These are phyloP conservation scores for Nemotelus pantherinus DNA, from an alignment of 2,888 invertebrate species.

Conservation along the genomic window DNA sequence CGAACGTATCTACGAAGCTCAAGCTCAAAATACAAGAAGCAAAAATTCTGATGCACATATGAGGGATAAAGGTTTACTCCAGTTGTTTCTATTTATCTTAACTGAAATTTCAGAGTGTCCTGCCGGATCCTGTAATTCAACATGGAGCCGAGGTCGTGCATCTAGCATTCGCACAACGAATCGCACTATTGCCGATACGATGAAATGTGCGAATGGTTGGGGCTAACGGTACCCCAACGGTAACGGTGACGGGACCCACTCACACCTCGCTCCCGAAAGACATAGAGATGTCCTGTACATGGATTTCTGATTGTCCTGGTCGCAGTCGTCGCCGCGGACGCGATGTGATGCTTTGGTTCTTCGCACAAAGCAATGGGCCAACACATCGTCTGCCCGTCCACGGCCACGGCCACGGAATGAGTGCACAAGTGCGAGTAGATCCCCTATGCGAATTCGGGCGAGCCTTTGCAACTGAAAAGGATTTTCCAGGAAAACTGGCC, in stretches of 20 bases:
- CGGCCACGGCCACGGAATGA: not conserved
- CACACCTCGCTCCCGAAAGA: slow-evolving; percentile 46
- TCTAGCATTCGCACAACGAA: slow-evolving; percentile 15
- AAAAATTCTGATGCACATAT: slow-evolving; percentile 43
- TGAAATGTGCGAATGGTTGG: slow-evolving; percentile 38
- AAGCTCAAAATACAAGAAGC: slow-evolving; percentile 42
- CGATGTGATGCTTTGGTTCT: slow-evolving; percentile 22
- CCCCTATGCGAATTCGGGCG: slow-evolving; percentile 44
- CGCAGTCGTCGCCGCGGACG: slow-evolving; percentile 32
- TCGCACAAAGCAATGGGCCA: not conserved
- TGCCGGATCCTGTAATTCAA: slow-evolving; percentile 16
- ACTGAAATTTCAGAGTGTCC: slow-evolving; percentile 39
- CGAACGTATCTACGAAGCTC: slow-evolving; percentile 27
- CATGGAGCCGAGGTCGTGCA: slow-evolving; percentile 25
- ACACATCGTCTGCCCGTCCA: not conserved
- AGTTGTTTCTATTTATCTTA: slow-evolving; percentile 44
- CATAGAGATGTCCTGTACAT: slow-evolving; percentile 34
- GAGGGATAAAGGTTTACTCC: slow-evolving; percentile 41
- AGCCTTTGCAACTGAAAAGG: slow-evolving; percentile 44
- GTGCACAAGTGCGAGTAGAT: not conserved
- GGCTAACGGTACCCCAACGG: slow-evolving; percentile 38
- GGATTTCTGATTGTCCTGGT: slow-evolving; percentile 36
- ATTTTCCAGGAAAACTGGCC: slow-evolving; percentile 42
- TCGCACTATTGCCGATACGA: slow-evolving; percentile 46
- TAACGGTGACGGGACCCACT: slow-evolving; percentile 37